phyloP scores from a whole-genome alignment of 1,140 invertebrate genomes.

The Halotydeus destructor region DNA sequence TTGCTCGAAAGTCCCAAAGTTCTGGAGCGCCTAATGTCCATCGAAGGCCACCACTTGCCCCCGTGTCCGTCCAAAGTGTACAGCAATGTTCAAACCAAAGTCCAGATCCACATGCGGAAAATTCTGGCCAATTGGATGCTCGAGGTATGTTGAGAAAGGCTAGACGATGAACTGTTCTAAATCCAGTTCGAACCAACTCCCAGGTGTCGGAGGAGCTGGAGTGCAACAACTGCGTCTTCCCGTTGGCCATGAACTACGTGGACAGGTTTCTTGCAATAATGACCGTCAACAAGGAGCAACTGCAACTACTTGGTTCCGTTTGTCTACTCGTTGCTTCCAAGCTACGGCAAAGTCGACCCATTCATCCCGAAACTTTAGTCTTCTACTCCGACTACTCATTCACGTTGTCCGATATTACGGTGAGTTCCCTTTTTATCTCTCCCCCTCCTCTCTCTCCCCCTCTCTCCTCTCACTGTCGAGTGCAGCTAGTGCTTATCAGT shows the following conservation, averaged over 20 bases:
- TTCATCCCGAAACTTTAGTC: constrained; percentile 55
- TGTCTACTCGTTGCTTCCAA: constrained; percentile 79
- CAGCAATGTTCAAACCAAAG: constrained; percentile 58
- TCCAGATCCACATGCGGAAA: constrained; percentile 68
- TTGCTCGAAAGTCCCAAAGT: constrained; percentile 54
- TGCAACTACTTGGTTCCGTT: constrained; percentile 68
- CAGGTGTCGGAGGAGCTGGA: constrained; percentile 79
- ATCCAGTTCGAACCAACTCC: constrained; percentile 19
- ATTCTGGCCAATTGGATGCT: constrained; percentile 86
- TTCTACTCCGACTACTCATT: constrained; percentile 83
- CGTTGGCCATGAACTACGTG: constrained; percentile 70
- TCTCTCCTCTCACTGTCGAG: too few species aligned
- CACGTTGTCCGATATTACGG: constrained; percentile 53
- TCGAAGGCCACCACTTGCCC: constrained; percentile 49
- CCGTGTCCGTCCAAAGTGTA: constrained; percentile 44
- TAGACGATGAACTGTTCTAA: not conserved
- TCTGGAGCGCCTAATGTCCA: constrained; percentile 54
- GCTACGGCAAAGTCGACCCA: constrained; percentile 52
- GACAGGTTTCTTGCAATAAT: constrained; percentile 68
- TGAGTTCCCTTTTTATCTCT: constrained; percentile 36
- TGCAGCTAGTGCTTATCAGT: constrained; percentile 4
- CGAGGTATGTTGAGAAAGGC: constrained; percentile 36
- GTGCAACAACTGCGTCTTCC: constrained; percentile 75
- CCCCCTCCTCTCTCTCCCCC: too few species aligned
- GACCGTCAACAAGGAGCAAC: constrained; percentile 44